Percentiles rank a stretch among this genome's conserved stretches.
Evolutionary conservation across 2,113 vertebrate genomes (phyloP).

Genomic region (Meles meles): DNA sequence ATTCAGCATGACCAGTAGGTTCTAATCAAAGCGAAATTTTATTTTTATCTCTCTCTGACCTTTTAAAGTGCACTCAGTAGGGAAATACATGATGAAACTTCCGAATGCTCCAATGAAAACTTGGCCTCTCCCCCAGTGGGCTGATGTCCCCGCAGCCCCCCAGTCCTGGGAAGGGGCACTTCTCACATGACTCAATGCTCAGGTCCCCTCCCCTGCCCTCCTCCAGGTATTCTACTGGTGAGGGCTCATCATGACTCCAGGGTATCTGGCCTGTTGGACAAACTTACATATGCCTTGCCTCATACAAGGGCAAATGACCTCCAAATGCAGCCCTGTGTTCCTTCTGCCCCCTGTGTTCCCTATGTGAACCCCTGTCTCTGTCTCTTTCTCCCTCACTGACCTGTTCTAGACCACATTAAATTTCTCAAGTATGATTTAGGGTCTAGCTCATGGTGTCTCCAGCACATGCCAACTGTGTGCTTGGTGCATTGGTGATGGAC

Average conservation of each 20-base stretch:
- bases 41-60: not conserved
- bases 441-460: not conserved
- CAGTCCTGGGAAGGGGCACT: not conserved
- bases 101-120: not conserved
- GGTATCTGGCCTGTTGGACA: not conserved
- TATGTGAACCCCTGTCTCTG: not conserved
- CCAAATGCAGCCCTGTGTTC: not conserved
- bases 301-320: not conserved
- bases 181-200: not conserved
- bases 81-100: not conserved
- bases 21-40: not conserved
- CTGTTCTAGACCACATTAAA: not conserved
- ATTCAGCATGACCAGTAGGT: not conserved
- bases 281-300: not conserved
- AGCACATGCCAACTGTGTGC: not conserved
- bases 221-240: not conserved
- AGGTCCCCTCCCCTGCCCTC: not conserved
- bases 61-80: not conserved
- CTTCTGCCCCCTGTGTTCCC: too few relatives aligned
- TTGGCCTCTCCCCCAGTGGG: not conserved
- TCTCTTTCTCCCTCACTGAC: not conserved
- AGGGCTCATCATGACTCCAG: not conserved
- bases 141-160: not conserved
- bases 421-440: not conserved
- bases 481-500: not conserved